A percentile compares a stretch with the other conserved stretches of the same genome.
These are phyloP conservation scores for Melipona quadrifasciata DNA, from an alignment of 1,140 invertebrate genomes.

Conservation along the genomic window DNA sequence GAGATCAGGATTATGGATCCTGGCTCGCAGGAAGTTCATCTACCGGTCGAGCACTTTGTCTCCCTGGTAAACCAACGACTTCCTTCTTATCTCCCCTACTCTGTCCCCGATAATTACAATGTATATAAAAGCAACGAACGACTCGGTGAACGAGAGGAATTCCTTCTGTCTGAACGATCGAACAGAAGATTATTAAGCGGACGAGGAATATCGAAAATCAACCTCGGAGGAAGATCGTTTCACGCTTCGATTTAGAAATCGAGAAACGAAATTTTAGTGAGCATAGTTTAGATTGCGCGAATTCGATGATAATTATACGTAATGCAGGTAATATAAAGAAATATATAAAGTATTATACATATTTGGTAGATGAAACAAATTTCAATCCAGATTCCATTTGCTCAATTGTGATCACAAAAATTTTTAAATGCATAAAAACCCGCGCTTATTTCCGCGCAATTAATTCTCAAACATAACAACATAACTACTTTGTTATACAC, in stretches of 20 bases:
- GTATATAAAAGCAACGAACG: not conserved
- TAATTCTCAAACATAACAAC: too few species aligned
- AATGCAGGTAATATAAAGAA: too few species aligned
- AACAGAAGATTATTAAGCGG: not conserved
- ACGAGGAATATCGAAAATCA: not conserved
- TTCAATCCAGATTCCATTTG: too few species aligned
- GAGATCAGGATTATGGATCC: constrained; percentile 24
- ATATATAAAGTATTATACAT: too few species aligned
- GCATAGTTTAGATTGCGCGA: too few species aligned
- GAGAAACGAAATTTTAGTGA: not conserved
- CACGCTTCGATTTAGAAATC: not conserved
- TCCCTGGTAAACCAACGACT: not conserved
- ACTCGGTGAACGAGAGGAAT: not conserved
- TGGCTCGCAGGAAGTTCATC: constrained; percentile 24
- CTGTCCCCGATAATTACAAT: not conserved
- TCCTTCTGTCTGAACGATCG: not conserved
- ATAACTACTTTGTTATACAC: too few species aligned
- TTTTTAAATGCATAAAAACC: too few species aligned
- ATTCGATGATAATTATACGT: too few species aligned
- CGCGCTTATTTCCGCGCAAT: too few species aligned
- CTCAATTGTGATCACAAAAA: too few species aligned
- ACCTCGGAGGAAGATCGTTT: not conserved
- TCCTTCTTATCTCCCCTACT: not conserved
- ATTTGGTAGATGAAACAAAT: too few species aligned
- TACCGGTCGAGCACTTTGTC: constrained; percentile 9